A percentile compares a stretch with the other conserved stretches of the same genome.
Conservation (phyloP, 2,113 vertebrate species). For the Rallus limicola region DNA sequence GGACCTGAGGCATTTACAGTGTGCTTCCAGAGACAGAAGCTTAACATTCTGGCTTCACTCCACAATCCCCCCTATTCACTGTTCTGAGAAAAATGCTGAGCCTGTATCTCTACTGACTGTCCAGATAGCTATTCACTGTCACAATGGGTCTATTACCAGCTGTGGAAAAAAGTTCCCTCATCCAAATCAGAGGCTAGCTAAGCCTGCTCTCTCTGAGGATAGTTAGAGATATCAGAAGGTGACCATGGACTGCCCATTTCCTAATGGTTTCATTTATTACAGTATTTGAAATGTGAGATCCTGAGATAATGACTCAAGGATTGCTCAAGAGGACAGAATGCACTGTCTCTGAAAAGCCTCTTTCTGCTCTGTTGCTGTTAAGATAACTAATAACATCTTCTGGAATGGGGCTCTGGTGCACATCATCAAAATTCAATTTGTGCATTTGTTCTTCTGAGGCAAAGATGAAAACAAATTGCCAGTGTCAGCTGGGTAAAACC, state of each 20-base stretch:
- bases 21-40: background rate
- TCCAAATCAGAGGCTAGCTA: background rate
- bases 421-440: background rate
- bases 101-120: background rate
- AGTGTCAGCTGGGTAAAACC: background rate
- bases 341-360: background rate
- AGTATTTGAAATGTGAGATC: background rate
- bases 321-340: conserved; percentile 15
- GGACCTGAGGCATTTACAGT: background rate
- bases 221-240: background rate
- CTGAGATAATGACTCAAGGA: background rate
- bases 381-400: conserved; percentile 8
- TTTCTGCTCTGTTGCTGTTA: background rate
- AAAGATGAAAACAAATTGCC: conserved; percentile 12
- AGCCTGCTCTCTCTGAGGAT: background rate
- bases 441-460: background rate
- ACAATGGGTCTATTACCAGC: background rate
- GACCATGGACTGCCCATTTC: background rate
- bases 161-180: background rate
- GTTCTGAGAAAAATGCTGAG: background rate
- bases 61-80: background rate
- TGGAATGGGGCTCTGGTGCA: background rate
- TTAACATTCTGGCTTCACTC: background rate
- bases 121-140: background rate
- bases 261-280: background rate